phyloP scores from a whole-genome alignment of 2,888 invertebrate species.

The Melinaea menophilus region DNA sequence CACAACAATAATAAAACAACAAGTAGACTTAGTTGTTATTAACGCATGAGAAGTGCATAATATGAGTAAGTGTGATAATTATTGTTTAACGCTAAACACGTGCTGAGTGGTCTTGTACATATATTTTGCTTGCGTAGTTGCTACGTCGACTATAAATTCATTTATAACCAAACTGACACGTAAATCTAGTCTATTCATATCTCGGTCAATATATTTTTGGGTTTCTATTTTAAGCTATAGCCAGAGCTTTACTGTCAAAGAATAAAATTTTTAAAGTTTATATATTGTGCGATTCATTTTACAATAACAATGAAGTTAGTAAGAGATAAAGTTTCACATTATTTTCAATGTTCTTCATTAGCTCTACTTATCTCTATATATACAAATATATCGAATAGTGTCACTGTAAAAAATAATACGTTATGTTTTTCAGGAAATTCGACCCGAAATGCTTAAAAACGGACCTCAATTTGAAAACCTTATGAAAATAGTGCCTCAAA shows the following conservation, averaged over 20 bases:
- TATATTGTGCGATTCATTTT: neutral
- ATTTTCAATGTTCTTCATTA: neutral
- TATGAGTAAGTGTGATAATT: conserved; percentile 54
- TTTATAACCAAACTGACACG: neutral
- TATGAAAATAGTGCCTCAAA: conserved; percentile 48
- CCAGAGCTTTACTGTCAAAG: conserved; percentile 2
- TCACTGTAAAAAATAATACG: conserved; percentile 14
- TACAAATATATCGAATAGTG: too few relatives aligned
- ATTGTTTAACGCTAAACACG: conserved; percentile 58
- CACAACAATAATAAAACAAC: conserved; percentile 42
- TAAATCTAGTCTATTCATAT: neutral
- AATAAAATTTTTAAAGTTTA: neutral
- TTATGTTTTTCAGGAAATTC: conserved; percentile 53
- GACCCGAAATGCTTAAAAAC: conserved; percentile 40
- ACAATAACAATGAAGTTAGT: conserved; percentile 1
- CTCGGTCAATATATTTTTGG: conserved; percentile 6
- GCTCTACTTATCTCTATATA: too few relatives aligned
- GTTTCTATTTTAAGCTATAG: conserved; percentile 1
- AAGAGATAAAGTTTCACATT: neutral
- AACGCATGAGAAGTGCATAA: conserved; percentile 48
- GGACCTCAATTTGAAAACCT: conserved; percentile 39
- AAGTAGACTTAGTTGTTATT: conserved; percentile 37
- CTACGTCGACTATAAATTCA: conserved; percentile 34
- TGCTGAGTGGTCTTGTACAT: conserved; percentile 39
- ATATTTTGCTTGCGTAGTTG: conserved; percentile 44